Evolutionary conservation across 1,140 invertebrate species (phyloP).

Genomic region (Achatina immaculata): DNA sequence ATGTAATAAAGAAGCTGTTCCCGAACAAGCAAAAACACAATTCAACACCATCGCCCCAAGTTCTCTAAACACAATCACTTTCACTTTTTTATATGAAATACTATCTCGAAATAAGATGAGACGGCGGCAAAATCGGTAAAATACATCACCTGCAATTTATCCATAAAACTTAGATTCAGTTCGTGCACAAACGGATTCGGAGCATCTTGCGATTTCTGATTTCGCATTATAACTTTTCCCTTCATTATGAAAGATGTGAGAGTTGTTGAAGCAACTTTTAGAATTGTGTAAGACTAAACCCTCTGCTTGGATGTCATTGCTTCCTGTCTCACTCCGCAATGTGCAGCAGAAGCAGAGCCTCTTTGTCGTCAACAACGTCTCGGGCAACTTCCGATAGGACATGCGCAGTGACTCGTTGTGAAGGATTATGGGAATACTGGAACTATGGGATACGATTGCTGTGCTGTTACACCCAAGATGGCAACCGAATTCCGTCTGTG

Average conservation of each 20-base stretch:
- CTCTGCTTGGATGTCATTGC: background rate
- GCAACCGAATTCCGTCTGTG: slow-evolving; percentile 54
- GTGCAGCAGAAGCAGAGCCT: background rate
- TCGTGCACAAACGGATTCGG: slow-evolving; percentile 62
- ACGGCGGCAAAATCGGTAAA: too few species aligned
- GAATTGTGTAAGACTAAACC: background rate
- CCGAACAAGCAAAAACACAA: too few species aligned
- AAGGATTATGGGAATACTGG: slow-evolving; percentile 46
- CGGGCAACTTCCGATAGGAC: slow-evolving; percentile 40
- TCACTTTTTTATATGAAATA: too few species aligned
- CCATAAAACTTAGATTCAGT: slow-evolving; percentile 49
- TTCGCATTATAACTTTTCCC: slow-evolving; percentile 44
- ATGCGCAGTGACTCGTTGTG: slow-evolving; percentile 45
- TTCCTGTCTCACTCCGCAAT: background rate
- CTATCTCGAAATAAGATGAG: too few species aligned
- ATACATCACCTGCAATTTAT: slow-evolving; percentile 58
- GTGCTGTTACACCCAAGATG: slow-evolving; percentile 68
- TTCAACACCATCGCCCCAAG: too few species aligned
- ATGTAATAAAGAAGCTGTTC: too few species aligned
- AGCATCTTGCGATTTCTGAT: slow-evolving; percentile 58
- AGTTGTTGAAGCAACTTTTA: background rate
- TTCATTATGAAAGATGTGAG: slow-evolving; percentile 49
- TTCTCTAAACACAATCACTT: too few species aligned
- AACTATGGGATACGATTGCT: slow-evolving; percentile 58
- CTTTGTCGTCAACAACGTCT: slow-evolving; percentile 26